Evolutionary conservation across 2,113 vertebrate genomes (phyloP), one percentile per base, ranked within the genome.

Genomic region (Forbesichthys papilliferus): DNA sequence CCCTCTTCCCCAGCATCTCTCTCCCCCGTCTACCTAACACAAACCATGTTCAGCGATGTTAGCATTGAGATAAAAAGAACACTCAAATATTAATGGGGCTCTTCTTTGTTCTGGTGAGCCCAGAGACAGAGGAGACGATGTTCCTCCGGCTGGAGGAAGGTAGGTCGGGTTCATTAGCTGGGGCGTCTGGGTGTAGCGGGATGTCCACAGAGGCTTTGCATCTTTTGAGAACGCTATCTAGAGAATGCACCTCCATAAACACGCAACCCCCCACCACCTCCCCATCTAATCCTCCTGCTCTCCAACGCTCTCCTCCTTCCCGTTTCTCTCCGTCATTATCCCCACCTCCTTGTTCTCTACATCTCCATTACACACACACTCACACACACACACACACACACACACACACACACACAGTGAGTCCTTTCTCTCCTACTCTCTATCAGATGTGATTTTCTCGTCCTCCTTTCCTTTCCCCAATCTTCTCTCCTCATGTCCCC

Each of bases 11-110:
- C 56, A 58, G 33, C 20, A 56, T 10, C 56, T 33, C 18, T 48
- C 46, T 82, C 75, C 74, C 80, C 77, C 3, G 34, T 79, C 83
- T 82, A 49, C 68, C 68, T 77, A 77, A 87, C 78, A 88, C 88
- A 91, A 92, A 94, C 91, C 92, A 89, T 91, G 92, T 80, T 93
- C 92, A 90, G 93, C 91, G 91, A 91, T 94, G 94, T 96, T 96
- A 95, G 94, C 91, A 90, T 84, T 91, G 94, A 96, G 93, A 95
- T 96, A 86, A 96, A 95, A 95, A 91, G 89, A 93, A 94, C 57
- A 85, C 92, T 97, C 88, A 96, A 98, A 96, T 97, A 97, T 98
- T 96, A 95, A 98, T 96, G 93, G 89, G 78, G 85, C 86, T 88
- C 69, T 92, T 93, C 95, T 96, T 96, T 96, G 95, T 96, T 96